Conservation (phyloP, 2,888 invertebrate genomes). For the Cerastoderma edule region DNA sequence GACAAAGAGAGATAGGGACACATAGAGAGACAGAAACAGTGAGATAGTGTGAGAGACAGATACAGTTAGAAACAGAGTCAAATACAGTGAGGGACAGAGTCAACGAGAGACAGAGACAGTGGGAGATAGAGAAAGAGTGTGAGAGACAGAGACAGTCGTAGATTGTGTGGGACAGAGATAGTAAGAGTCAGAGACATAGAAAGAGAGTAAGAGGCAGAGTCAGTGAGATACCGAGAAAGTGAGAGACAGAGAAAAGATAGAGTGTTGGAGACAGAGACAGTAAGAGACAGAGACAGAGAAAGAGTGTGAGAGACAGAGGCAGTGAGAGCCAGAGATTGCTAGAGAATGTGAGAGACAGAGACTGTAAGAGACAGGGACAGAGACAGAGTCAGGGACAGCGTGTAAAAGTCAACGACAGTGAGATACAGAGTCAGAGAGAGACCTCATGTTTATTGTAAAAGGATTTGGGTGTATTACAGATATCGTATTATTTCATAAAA, state of each 20-base stretch:
- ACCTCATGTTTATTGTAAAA: too few species aligned
- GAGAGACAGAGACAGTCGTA: background rate
- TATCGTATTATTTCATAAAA: too few species aligned
- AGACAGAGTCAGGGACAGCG: too few species aligned
- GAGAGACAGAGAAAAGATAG: background rate
- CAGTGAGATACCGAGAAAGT: background rate
- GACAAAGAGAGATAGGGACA: background rate
- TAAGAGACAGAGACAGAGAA: slow-evolving; percentile 4
- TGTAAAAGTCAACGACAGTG: too few species aligned
- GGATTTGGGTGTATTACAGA: too few species aligned
- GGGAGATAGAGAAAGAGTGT: background rate
- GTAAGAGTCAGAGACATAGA: background rate
- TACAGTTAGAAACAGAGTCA: background rate
- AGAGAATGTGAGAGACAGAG: too few species aligned
- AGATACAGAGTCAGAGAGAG: too few species aligned
- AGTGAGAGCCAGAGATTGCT: too few species aligned
- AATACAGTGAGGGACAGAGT: background rate
- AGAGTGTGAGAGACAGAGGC: slow-evolving; percentile 4
- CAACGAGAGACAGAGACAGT: slow-evolving; percentile 7
- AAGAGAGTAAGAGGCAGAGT: background rate
- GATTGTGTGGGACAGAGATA: background rate
- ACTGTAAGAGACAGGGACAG: too few species aligned
- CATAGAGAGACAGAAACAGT: background rate
- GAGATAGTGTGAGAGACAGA: background rate
- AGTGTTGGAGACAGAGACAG: background rate